Evolutionary conservation across 2,797 vertebrate species (phyloP), one percentile per base, ranked within the genome.

Genomic region (Gastrophryne carolinensis): DNA sequence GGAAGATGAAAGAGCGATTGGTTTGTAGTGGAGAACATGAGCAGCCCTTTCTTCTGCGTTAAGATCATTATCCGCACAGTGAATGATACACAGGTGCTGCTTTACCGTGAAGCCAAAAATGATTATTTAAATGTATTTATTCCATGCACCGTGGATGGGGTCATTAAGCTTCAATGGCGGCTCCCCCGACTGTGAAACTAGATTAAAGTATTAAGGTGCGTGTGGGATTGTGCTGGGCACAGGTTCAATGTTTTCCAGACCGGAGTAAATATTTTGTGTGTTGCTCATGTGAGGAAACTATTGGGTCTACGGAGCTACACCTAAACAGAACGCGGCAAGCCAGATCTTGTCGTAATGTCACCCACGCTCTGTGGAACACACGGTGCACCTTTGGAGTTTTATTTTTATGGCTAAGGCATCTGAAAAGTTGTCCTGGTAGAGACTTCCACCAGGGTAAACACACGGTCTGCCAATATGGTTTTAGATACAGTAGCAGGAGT

Each of bases 211-310:
- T 58, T 10, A 19, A 66, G 53, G 72, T 74, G 62, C 58, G 62
- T 49, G 72, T n/a, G n/a, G 39, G 52, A 49, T 58, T 9, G 26
- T 41, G 5, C 17, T 8, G 17, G 58, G 49, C 26, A 17, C 17
- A 10, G 15, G 19, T 13, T 58, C 37, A 58, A 58, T 15, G 30
- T 12, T 41, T 44, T 19, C 12, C 29, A 66, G 39, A 37, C 72
- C n/a, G 37, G 15, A 24, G 52, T 49, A 60, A 67, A 74, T 74
- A 74, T 58, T 75, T 60, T 37, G 15, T 67, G 49, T 67, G 29
- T 52, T 66, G 41, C 17, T 67, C 53, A 57, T 27, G 44, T 35
- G 15, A 34, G 56, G 34, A 74, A 64, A 57, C 50, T 29, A 66
- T 74, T 12, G 30, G 13, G 49, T 61, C 34, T 54, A 21, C 15